phyloP scores from a whole-genome alignment of 2,113 vertebrate genomes.

The Menidia beryllina region DNA sequence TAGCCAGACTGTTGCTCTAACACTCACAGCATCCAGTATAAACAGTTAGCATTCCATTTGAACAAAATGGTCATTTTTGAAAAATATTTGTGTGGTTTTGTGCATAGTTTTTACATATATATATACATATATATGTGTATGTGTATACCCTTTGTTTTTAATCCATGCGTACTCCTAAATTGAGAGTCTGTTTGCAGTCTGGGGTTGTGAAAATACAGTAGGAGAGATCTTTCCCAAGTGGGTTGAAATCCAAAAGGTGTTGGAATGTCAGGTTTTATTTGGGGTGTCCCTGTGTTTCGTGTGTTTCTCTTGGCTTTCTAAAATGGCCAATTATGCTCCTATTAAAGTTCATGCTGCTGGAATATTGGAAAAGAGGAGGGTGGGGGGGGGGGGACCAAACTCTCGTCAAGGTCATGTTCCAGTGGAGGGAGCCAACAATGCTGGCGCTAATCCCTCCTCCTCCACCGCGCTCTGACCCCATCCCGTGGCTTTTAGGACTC shows the following conservation, averaged over 20 bases:
- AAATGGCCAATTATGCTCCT: slow-evolving; percentile 74
- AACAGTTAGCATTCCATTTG: slow-evolving; percentile 56
- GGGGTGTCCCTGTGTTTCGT: slow-evolving; percentile 52
- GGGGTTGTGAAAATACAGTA: slow-evolving; percentile 30
- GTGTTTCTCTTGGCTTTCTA: slow-evolving; percentile 67
- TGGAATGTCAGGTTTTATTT: slow-evolving; percentile 67
- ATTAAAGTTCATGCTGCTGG: slow-evolving; percentile 78
- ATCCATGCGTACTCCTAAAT: slow-evolving; percentile 42
- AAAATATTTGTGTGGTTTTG: slow-evolving; percentile 17
- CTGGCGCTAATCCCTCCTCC: slow-evolving; percentile 79
- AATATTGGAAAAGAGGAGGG: slow-evolving; percentile 54
- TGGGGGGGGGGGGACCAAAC: slow-evolving; percentile 64
- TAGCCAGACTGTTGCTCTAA: slow-evolving; percentile 41
- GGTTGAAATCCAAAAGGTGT: slow-evolving; percentile 57
- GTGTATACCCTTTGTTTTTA: slow-evolving; percentile 26
- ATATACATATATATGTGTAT: background rate
- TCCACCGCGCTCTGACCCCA: slow-evolving; percentile 77
- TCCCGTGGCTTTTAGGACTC: slow-evolving; percentile 72
- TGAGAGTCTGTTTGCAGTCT: slow-evolving; percentile 24
- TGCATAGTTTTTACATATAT: slow-evolving; percentile 32
- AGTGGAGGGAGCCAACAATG: slow-evolving; percentile 80
- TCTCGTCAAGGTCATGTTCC: slow-evolving; percentile 85
- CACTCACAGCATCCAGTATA: slow-evolving; percentile 42
- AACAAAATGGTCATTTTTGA: slow-evolving; percentile 12
- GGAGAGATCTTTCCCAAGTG: slow-evolving; percentile 31